Percentiles rank a stretch among this genome's conserved stretches.
Conservation (phyloP, 2,888 invertebrate genomes). For the Parnassius mnemosyne region DNA sequence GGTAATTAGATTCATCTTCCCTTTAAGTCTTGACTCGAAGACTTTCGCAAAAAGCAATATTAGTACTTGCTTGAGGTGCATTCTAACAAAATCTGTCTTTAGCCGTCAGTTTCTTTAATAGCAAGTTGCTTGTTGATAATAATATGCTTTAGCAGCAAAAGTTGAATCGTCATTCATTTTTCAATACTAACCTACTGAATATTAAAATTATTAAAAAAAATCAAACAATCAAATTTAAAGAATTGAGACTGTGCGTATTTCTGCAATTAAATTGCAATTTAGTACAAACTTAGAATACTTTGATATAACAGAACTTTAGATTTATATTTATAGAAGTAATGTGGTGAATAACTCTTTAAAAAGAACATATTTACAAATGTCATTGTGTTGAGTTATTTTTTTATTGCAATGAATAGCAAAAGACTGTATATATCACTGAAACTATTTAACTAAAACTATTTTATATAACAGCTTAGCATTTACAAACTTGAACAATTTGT, state of each 20-base stretch:
- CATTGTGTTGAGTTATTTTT: neutral
- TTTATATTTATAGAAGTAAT: constrained; percentile 28
- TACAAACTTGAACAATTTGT: constrained; percentile 58
- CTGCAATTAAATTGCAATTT: constrained; percentile 22
- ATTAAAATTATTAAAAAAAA: neutral
- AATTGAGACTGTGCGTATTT: constrained; percentile 15
- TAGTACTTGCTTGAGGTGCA: no score
- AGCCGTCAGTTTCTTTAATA: no score
- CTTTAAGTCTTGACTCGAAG: no score
- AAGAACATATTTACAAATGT: constrained; percentile 2
- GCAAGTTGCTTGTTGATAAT: neutral
- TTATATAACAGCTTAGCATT: constrained; percentile 22
- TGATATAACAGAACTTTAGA: constrained; percentile 42
- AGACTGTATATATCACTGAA: constrained; percentile 19
- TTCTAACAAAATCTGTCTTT: no score
- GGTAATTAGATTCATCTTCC: no score
- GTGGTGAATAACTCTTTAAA: neutral
- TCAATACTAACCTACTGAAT: constrained; percentile 1
- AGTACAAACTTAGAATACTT: constrained; percentile 4
- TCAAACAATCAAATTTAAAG: neutral
- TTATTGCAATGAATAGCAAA: constrained; percentile 11
- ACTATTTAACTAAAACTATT: constrained; percentile 9
- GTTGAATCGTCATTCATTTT: constrained; percentile 24
- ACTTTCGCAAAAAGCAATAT: no score
- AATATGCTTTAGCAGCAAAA: constrained; percentile 6